These are phyloP conservation scores for Cabera pusaria DNA, from an alignment of 2,888 invertebrate species.

Conservation along the genomic window DNA sequence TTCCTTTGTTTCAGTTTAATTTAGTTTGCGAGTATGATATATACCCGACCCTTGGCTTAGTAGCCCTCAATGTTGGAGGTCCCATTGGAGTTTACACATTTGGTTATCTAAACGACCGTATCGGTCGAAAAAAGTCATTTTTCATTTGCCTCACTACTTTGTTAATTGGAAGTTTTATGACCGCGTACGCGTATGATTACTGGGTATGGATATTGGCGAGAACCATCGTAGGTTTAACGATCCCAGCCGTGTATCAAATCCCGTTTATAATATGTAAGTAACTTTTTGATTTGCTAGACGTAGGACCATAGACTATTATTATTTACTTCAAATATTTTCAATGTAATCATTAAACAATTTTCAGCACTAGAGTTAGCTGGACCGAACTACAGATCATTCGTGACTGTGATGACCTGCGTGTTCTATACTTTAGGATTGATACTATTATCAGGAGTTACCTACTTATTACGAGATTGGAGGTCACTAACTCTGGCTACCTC, in stretches of 20 bases:
- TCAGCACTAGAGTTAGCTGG: constrained; percentile 95
- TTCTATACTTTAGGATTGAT: constrained; percentile 95
- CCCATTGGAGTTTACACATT: constrained; percentile 95
- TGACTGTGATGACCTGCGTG: constrained; percentile 95
- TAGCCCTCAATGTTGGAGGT: constrained; percentile 93
- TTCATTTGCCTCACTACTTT: constrained; percentile 93
- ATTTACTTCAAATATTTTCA: too few species aligned
- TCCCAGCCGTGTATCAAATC: constrained; percentile 96
- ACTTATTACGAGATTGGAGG: constrained; percentile 93
- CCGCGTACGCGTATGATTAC: constrained; percentile 90
- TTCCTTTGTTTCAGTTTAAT: constrained; percentile 87
- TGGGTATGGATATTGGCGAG: constrained; percentile 93
- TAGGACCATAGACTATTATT: too few species aligned
- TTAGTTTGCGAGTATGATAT: constrained; percentile 94
- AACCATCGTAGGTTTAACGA: constrained; percentile 93
- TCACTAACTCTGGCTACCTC: constrained; percentile 91
- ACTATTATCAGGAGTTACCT: constrained; percentile 92
- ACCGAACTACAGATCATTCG: constrained; percentile 94
- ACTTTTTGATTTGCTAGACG: constrained; percentile 1
- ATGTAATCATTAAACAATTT: constrained; percentile 47
- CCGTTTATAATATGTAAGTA: constrained; percentile 96
- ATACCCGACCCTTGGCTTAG: constrained; percentile 93
- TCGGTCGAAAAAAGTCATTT: constrained; percentile 93
- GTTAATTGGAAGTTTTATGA: constrained; percentile 90
- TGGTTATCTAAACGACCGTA: constrained; percentile 93